A percentile compares a stretch with the other conserved stretches of the same genome.
phyloP scores from a whole-genome alignment of 2,797 vertebrate species.

The Chiloscyllium punctatum region DNA sequence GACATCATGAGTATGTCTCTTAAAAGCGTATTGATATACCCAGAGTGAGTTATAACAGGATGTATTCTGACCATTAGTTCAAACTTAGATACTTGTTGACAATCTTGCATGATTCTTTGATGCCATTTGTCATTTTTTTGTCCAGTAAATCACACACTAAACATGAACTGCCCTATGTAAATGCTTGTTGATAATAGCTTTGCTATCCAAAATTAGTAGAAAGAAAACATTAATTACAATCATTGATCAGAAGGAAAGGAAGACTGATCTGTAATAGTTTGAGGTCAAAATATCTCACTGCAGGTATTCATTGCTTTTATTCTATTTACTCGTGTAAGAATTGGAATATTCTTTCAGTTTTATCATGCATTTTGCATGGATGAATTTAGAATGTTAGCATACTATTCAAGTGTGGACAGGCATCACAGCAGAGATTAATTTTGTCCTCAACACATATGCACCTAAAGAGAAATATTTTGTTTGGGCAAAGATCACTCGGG shows the following conservation, averaged over 20 bases:
- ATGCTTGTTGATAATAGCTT: not conserved
- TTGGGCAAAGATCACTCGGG: not conserved
- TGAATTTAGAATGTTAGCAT: not conserved
- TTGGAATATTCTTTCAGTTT: not conserved
- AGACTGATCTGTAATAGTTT: not conserved
- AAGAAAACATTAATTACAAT: not conserved
- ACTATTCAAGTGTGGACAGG: not conserved
- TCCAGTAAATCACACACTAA: not conserved
- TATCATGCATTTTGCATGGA: not conserved
- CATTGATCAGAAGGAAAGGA: not conserved
- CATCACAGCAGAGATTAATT: not conserved
- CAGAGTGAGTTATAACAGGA: too few relatives aligned
- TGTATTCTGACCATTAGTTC: not conserved
- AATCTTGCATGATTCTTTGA: not conserved
- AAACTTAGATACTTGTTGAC: not conserved
- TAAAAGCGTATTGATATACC: too few relatives aligned
- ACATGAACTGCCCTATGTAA: not conserved
- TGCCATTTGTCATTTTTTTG: not conserved
- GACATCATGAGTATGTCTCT: too few relatives aligned
- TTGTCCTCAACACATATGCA: not conserved
- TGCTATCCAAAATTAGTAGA: not conserved
- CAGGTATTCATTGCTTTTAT: not conserved
- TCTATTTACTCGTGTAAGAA: not conserved
- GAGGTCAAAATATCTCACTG: not conserved
- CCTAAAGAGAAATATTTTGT: not conserved